Percentiles rank a stretch among this genome's conserved stretches.
Evolutionary conservation across 2,888 invertebrate species (phyloP).

Genomic region (Synanthedon andrenaeformis): DNA sequence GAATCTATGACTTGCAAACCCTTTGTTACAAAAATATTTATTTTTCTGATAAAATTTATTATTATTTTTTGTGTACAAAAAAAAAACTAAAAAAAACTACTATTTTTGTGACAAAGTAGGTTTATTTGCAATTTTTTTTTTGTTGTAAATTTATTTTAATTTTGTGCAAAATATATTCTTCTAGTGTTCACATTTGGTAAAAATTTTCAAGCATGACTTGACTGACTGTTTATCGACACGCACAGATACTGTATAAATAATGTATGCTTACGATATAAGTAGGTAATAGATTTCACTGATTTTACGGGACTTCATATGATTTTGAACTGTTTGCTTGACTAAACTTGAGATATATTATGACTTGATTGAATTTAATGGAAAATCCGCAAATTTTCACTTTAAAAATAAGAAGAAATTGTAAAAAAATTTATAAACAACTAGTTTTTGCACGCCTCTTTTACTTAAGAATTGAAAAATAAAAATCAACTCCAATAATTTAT

Average conservation of each 20-base stretch:
- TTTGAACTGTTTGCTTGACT: slow-evolving; percentile 11
- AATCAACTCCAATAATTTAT: too few relatives aligned
- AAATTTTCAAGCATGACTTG: slow-evolving; percentile 18
- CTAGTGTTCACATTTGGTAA: neutral
- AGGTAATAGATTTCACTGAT: slow-evolving; percentile 3
- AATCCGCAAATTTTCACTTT: too few relatives aligned
- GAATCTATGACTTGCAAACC: too few relatives aligned
- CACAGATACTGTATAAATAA: slow-evolving; percentile 11
- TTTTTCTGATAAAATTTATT: too few relatives aligned
- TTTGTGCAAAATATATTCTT: neutral
- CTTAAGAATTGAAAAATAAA: too few relatives aligned
- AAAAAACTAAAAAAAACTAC: too few relatives aligned
- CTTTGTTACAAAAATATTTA: too few relatives aligned
- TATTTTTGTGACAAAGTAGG: too few relatives aligned
- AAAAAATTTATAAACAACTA: too few relatives aligned
- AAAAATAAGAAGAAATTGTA: too few relatives aligned
- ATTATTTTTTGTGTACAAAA: too few relatives aligned
- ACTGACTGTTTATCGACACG: slow-evolving; percentile 18
- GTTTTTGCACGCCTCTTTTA: too few relatives aligned
- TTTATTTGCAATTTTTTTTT: neutral
- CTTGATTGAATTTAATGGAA: slow-evolving; percentile 1
- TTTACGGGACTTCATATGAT: slow-evolving; percentile 6
- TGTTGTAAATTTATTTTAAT: neutral
- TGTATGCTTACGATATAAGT: neutral
- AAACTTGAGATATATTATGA: neutral